Conservation (phyloP, 2,888 invertebrate genomes). For the Scrobipalpa costella region DNA sequence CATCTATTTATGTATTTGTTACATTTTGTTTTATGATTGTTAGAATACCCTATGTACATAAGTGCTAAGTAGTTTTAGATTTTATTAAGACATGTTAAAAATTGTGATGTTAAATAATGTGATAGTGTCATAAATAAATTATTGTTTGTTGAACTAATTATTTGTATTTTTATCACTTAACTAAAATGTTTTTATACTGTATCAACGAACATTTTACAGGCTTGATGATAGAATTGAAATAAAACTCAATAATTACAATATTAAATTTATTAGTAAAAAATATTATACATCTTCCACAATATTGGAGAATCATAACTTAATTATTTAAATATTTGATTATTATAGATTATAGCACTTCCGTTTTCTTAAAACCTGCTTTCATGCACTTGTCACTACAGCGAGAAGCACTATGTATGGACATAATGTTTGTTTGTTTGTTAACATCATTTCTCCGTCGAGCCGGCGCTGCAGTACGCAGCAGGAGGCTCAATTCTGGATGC, state of each 20-base stretch:
- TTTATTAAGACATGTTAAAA: constrained; percentile 38
- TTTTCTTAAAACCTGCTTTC: constrained; percentile 69
- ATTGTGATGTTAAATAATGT: constrained; percentile 34
- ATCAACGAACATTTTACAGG: too few species aligned
- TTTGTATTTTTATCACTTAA: constrained; percentile 15
- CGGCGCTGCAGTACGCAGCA: not conserved
- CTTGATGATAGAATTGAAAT: constrained; percentile 43
- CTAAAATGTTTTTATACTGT: too few species aligned
- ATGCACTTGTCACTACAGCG: constrained; percentile 72
- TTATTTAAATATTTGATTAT: constrained; percentile 79
- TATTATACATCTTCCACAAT: constrained; percentile 82
- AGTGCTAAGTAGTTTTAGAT: constrained; percentile 1
- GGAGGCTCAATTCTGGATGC: not conserved
- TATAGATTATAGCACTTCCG: constrained; percentile 78
- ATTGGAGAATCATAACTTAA: constrained; percentile 81
- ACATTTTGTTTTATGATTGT: not conserved
- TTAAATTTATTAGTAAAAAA: constrained; percentile 82
- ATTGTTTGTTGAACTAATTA: constrained; percentile 30
- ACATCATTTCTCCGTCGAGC: not conserved
- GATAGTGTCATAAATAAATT: constrained; percentile 33
- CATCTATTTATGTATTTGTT: not conserved
- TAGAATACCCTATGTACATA: not conserved
- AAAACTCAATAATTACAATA: constrained; percentile 68
- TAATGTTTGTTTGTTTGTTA: constrained; percentile 34
- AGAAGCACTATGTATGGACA: constrained; percentile 63